Conservation (phyloP, 64 coral and sea anemone genomes). For the Montipora efflorescens region DNA sequence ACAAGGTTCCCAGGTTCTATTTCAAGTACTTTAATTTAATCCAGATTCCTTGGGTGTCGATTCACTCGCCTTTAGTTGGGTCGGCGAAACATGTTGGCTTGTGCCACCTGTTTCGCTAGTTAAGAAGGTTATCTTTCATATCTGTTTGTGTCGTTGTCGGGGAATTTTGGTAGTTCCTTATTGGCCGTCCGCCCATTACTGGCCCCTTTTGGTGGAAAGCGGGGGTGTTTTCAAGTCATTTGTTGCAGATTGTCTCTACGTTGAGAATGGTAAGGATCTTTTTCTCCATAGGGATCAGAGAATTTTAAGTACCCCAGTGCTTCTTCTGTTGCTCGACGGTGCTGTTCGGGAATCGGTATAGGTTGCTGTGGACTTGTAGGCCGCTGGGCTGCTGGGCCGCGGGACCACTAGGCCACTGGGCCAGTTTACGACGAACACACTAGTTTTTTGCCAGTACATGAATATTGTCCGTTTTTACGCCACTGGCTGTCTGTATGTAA, state of each 20-base stretch:
- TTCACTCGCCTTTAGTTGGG: conserved; percentile 25
- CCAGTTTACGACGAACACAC: no score
- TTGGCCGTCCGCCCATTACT: conserved; percentile 62
- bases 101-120: conserved; percentile 52
- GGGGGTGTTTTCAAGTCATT: conserved; percentile 34
- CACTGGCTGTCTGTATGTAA: no score
- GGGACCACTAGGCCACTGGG: no score
- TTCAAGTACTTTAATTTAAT: conserved; percentile 48
- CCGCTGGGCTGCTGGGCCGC: no score
- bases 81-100: conserved; percentile 32
- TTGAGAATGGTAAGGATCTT: conserved; percentile 26
- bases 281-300: no score
- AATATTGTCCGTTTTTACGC: no score
- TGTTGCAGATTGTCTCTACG: conserved; percentile 33
- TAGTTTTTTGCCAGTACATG: no score
- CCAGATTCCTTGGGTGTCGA: conserved; percentile 45
- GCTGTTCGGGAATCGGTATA: no score
- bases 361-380: no score
- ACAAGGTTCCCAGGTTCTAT: conserved; percentile 39
- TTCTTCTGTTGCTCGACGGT: no score
- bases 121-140: neutral
- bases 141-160: conserved; percentile 42
- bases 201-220: conserved; percentile 44
- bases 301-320: no score
- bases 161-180: conserved; percentile 47